Conservation (phyloP, 2,113 vertebrate species). For the Chaenocephalus aceratus region DNA sequence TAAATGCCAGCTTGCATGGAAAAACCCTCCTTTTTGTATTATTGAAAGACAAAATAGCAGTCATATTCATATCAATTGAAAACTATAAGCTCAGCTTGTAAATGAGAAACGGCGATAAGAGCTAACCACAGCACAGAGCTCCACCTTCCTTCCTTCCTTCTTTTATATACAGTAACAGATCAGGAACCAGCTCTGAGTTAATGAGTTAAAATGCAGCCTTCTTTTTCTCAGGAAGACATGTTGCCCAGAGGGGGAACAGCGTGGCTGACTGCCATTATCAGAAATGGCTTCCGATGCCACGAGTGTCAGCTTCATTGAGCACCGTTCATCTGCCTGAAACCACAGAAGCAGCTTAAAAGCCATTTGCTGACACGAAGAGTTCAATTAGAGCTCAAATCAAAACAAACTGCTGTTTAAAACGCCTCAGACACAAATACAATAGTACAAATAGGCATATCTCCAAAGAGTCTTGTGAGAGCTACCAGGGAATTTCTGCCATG, state of each 20-base stretch:
- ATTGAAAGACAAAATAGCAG: neutral
- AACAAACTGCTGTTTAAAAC: constrained; percentile 23
- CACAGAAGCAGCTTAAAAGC: constrained; percentile 28
- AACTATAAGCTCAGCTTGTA: neutral
- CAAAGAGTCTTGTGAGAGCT: constrained; percentile 4
- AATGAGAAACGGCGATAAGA: constrained; percentile 5
- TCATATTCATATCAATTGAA: neutral
- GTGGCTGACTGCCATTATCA: constrained; percentile 26
- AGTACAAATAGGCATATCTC: neutral
- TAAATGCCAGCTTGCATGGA: constrained; percentile 10
- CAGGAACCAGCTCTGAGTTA: constrained; percentile 29
- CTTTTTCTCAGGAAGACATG: constrained; percentile 31
- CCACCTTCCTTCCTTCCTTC: neutral
- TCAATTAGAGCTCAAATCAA: constrained; percentile 24
- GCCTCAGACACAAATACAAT: neutral
- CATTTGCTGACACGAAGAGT: constrained; percentile 56
- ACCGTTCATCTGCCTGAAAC: constrained; percentile 43
- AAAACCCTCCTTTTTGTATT: neutral
- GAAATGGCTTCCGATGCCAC: constrained; percentile 45
- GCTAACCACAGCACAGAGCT: constrained; percentile 6
- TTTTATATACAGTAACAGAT: neutral
- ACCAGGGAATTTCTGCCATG: constrained; percentile 21
- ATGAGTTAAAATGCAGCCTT: constrained; percentile 32
- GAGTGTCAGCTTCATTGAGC: constrained; percentile 25
- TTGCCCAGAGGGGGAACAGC: constrained; percentile 33